phyloP scores from a whole-genome alignment of 2,888 invertebrate genomes.

The Ophraella communa region DNA sequence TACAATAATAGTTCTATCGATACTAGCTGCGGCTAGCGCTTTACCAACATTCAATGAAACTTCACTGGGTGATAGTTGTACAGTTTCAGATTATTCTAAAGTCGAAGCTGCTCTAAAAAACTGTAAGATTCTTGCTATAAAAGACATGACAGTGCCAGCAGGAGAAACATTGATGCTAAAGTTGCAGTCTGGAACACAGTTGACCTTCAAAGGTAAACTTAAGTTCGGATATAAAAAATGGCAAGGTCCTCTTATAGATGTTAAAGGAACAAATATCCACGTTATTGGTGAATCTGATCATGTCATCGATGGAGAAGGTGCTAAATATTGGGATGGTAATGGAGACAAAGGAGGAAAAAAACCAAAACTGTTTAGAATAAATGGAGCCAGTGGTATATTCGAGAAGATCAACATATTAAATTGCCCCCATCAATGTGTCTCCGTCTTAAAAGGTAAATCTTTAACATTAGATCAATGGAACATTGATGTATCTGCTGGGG shows the following conservation, averaged over 20 bases:
- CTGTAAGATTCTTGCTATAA: constrained; percentile 14
- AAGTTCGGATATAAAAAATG: too few relatives aligned
- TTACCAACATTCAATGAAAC: constrained; percentile 2
- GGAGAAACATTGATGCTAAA: too few relatives aligned
- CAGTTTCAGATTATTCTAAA: constrained; percentile 8
- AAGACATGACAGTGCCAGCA: not conserved
- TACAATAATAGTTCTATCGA: not conserved
- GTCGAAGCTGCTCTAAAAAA: constrained; percentile 11
- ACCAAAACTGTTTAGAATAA: constrained; percentile 16
- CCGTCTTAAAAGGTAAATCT: constrained; percentile 6
- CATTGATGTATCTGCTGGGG: constrained; percentile 18
- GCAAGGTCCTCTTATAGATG: too few relatives aligned
- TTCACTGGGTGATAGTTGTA: constrained; percentile 5
- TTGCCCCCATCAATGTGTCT: constrained; percentile 23
- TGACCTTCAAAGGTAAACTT: too few relatives aligned
- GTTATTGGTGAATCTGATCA: not conserved
- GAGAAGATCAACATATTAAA: constrained; percentile 21
- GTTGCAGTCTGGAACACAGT: too few relatives aligned
- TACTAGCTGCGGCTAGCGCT: not conserved
- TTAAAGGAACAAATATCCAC: too few relatives aligned
- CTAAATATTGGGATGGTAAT: constrained; percentile 22
- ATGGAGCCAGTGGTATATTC: constrained; percentile 19
- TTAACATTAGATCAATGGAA: constrained; percentile 8
- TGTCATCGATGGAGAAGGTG: constrained; percentile 16
- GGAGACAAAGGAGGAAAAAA: constrained; percentile 22